Evolutionary conservation across 2,797 vertebrate species (phyloP).

Genomic region (Eospalax fontanierii): DNA sequence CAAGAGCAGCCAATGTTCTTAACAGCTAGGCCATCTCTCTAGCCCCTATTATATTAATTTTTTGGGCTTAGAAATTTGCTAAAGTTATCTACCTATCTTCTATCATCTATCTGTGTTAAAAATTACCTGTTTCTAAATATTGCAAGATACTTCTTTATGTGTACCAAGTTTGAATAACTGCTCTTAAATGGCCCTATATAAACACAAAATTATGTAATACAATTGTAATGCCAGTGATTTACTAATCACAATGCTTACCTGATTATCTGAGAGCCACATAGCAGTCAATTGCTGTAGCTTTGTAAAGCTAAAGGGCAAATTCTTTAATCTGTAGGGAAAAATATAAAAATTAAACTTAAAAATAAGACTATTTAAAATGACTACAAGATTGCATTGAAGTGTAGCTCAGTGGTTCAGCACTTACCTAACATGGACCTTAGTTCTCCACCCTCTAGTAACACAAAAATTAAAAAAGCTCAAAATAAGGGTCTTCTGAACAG

Average conservation of each 20-base stretch:
- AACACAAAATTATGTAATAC: conserved; percentile 34
- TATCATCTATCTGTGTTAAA: conserved; percentile 54
- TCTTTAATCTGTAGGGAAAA: conserved; percentile 93
- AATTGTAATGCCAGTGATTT: conserved; percentile 23
- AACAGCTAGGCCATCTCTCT: no score
- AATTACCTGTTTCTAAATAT: conserved; percentile 28
- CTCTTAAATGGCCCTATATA: conserved; percentile 49
- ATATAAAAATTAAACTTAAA: conserved; percentile 76
- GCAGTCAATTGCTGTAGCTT: conserved; percentile 97
- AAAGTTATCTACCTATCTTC: conserved; percentile 19
- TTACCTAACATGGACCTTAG: neutral
- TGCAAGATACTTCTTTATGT: conserved; percentile 24
- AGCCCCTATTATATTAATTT: neutral
- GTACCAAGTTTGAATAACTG: neutral
- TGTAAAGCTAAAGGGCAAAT: conserved; percentile 98
- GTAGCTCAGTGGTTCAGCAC: neutral
- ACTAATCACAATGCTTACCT: conserved; percentile 90
- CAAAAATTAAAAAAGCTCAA: neutral
- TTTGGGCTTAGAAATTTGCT: conserved; percentile 6
- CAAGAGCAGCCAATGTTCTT: no score
- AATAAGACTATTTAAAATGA: conserved; percentile 51
- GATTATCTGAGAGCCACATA: conserved; percentile 99
- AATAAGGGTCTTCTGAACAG: conserved; percentile 65
- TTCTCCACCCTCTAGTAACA: neutral
- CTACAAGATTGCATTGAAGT: neutral